phyloP scores from a whole-genome alignment of 2,888 invertebrate genomes.

The Pyrrhosoma nymphula region DNA sequence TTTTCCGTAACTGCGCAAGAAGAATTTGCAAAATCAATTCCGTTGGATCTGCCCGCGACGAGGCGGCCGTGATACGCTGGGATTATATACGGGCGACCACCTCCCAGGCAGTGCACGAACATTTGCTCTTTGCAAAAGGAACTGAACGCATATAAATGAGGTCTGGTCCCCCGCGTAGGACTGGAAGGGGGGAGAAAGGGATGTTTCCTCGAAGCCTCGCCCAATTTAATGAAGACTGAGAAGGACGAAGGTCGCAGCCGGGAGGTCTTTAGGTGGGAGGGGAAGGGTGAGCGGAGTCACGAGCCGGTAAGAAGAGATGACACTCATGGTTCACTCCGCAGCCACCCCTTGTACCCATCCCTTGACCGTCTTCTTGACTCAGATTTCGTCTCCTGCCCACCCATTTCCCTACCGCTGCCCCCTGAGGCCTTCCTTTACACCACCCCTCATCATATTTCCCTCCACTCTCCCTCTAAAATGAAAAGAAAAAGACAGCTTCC shows the following conservation, averaged over 20 bases:
- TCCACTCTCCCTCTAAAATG: background rate
- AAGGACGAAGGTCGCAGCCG: background rate
- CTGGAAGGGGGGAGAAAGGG: background rate
- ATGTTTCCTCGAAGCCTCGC: background rate
- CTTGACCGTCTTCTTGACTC: slow-evolving; percentile 21
- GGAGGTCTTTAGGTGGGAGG: too few relatives aligned
- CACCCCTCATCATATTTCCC: background rate
- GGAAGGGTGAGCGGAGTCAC: background rate
- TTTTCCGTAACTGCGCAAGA: background rate
- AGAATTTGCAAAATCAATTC: background rate
- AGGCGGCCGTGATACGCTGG: background rate
- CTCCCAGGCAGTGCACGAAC: background rate
- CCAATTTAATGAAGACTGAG: slow-evolving; percentile 7
- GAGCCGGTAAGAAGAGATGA: background rate
- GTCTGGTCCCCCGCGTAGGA: too few relatives aligned
- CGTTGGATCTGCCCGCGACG: background rate
- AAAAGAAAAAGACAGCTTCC: slow-evolving; percentile 20
- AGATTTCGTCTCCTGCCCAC: background rate
- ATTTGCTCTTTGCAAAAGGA: background rate
- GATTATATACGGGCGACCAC: background rate
- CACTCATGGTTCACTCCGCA: background rate
- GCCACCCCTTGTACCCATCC: background rate
- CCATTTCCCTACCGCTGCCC: background rate
- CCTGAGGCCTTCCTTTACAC: background rate
- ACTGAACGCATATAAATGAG: background rate